A percentile compares a stretch with the other conserved stretches of the same genome.
Conservation (phyloP, 2,888 invertebrate genomes). For the Deilephila porcellus region DNA sequence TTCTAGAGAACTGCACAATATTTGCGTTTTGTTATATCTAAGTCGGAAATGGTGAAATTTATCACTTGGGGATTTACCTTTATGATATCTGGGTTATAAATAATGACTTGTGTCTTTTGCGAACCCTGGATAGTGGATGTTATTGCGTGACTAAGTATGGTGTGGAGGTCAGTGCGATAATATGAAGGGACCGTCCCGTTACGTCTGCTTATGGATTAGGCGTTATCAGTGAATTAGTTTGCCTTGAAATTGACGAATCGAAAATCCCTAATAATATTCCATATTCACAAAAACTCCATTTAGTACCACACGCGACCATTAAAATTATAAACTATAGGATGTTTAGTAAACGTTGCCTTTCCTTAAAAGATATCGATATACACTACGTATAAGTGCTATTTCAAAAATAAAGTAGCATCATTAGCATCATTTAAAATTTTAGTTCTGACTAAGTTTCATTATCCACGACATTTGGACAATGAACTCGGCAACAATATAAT, state of each 20-base stretch:
- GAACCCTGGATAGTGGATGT: not conserved
- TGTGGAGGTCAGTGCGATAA: constrained; percentile 14
- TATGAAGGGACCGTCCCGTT: constrained; percentile 21
- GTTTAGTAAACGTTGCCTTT: too few relatives aligned
- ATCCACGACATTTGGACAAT: too few relatives aligned
- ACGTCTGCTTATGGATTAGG: not conserved
- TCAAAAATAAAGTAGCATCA: too few relatives aligned
- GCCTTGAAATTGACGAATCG: too few relatives aligned
- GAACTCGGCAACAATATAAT: not conserved
- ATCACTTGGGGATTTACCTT: constrained; percentile 31
- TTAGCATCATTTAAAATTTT: too few relatives aligned
- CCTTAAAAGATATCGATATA: too few relatives aligned
- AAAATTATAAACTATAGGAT: too few relatives aligned
- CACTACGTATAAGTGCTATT: too few relatives aligned
- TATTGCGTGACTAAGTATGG: not conserved
- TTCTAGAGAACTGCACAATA: constrained; percentile 17
- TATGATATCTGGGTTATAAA: constrained; percentile 23
- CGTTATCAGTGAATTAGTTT: not conserved
- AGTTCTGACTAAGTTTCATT: too few relatives aligned
- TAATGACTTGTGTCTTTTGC: not conserved
- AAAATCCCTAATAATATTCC: too few relatives aligned
- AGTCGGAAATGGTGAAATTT: constrained; percentile 26
- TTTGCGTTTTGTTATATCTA: constrained; percentile 16
- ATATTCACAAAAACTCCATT: too few relatives aligned
- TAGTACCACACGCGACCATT: too few relatives aligned